phyloP scores from a whole-genome alignment of 2,113 vertebrate species.

The Redunca redunca region DNA sequence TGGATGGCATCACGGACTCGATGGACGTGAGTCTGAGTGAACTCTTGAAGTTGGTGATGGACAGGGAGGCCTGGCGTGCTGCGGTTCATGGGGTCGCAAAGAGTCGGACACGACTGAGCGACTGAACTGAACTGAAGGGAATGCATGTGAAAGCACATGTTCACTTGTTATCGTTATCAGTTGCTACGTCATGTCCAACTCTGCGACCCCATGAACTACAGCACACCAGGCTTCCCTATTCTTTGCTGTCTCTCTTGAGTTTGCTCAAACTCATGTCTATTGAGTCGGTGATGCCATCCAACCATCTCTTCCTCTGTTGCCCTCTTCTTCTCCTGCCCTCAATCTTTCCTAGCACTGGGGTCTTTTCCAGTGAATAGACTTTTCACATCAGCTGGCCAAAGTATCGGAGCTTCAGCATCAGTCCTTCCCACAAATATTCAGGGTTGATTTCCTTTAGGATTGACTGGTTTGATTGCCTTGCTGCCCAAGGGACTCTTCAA shows the following conservation, averaged over 20 bases:
- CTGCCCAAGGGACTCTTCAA: not conserved
- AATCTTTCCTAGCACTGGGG: not conserved
- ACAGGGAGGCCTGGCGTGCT: too few relatives aligned
- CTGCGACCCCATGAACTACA: not conserved
- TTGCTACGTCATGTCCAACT: not conserved
- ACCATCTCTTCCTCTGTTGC: not conserved
- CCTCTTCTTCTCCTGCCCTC: not conserved
- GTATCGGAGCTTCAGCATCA: not conserved
- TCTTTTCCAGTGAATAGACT: not conserved
- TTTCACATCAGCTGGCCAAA: not conserved
- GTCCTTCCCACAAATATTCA: not conserved
- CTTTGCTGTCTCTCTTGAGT: not conserved
- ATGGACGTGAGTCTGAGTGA: too few relatives aligned
- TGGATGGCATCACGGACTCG: too few relatives aligned
- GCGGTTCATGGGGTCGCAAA: too few relatives aligned
- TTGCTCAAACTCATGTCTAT: not conserved
- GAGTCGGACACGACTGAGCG: too few relatives aligned
- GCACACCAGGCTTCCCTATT: not conserved
- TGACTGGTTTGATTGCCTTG: not conserved
- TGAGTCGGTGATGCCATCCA: not conserved
- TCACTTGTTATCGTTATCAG: not conserved
- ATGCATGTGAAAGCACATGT: not conserved
- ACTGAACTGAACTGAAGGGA: too few relatives aligned
- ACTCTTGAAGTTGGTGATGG: too few relatives aligned
- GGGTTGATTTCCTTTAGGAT: not conserved